Evolutionary conservation across 2,888 invertebrate species (phyloP).

Genomic region (Leistus spinibarbis): DNA sequence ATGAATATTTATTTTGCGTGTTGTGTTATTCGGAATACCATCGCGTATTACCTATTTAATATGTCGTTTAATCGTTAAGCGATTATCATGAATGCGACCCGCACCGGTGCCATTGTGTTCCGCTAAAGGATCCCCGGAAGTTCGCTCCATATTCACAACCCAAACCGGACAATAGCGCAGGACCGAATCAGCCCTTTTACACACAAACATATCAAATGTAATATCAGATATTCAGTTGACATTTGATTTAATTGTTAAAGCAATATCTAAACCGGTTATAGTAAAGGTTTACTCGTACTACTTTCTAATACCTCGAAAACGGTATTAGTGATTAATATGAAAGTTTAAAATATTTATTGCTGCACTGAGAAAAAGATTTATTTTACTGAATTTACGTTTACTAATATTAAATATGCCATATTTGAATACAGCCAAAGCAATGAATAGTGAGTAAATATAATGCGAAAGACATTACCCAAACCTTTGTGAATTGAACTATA

Average conservation of each 20-base stretch:
- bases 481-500: too few species aligned
- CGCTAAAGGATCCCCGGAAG: constrained; percentile 30
- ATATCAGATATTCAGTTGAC: background rate
- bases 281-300: too few species aligned
- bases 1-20: background rate
- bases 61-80: constrained; percentile 23
- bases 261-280: background rate
- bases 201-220: background rate
- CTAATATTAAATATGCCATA: too few species aligned
- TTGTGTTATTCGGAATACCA: constrained; percentile 24
- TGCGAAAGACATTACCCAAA: too few species aligned
- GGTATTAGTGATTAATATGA: too few species aligned
- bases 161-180: background rate
- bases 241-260: background rate
- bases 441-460: too few species aligned
- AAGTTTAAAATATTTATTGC: too few species aligned
- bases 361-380: too few species aligned
- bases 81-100: constrained; percentile 16
- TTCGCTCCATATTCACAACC: constrained; percentile 30
- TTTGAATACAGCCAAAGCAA: too few species aligned
- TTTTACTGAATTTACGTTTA: too few species aligned
- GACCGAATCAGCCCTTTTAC: background rate
- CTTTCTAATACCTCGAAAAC: too few species aligned
- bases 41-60: constrained; percentile 34
- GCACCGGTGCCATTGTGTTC: constrained; percentile 26